Conservation (phyloP, 1,140 invertebrate genomes). For the Onthophagus taurus region DNA sequence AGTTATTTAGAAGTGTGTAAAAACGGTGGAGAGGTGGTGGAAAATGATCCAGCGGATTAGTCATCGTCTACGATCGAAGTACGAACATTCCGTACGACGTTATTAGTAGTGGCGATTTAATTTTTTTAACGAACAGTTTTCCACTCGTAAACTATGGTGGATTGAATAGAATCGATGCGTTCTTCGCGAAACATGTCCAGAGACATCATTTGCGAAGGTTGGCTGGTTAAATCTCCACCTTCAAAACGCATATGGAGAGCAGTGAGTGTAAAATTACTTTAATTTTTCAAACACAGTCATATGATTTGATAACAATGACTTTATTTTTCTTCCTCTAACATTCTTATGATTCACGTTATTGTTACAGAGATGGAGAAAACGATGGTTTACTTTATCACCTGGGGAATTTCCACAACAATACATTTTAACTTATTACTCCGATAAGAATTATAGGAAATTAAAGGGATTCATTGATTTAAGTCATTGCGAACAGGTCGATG, state of each 20-base stretch:
- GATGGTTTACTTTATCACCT: slow-evolving; percentile 85
- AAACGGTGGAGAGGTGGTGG: too few species aligned
- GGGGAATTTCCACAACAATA: slow-evolving; percentile 88
- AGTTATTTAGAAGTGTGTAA: too few species aligned
- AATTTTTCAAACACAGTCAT: neutral
- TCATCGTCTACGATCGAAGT: too few species aligned
- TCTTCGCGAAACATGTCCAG: slow-evolving; percentile 36
- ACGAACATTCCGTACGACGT: too few species aligned
- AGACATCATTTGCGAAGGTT: slow-evolving; percentile 60
- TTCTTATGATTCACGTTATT: slow-evolving; percentile 9
- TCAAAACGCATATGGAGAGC: slow-evolving; percentile 79
- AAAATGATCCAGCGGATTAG: too few species aligned
- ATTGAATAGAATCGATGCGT: too few species aligned
- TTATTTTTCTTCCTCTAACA: too few species aligned
- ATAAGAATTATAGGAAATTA: slow-evolving; percentile 71
- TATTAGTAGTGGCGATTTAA: too few species aligned
- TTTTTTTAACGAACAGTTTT: too few species aligned
- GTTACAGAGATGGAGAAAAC: slow-evolving; percentile 79
- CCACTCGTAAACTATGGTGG: too few species aligned
- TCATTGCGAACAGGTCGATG: slow-evolving; percentile 91
- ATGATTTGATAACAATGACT: too few species aligned
- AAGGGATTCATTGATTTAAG: slow-evolving; percentile 91
- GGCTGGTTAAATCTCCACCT: slow-evolving; percentile 87
- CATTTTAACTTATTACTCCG: slow-evolving; percentile 87
- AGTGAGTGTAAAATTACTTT: slow-evolving; percentile 49